Conservation (phyloP, 92 coral and sea anemone genomes). For the Isaurus tuberculatus region DNA sequence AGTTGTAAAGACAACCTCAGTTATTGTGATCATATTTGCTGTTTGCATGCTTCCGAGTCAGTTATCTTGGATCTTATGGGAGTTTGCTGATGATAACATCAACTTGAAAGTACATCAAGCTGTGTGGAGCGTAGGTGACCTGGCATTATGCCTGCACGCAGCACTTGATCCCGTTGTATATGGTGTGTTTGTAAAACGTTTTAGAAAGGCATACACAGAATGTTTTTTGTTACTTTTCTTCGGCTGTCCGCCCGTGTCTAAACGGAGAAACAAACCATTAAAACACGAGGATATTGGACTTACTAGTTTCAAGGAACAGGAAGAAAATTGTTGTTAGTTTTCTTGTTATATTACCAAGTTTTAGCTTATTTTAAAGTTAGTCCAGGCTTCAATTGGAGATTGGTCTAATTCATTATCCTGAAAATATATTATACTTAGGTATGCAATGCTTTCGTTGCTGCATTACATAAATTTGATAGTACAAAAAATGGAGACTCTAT, state of each 20-base stretch:
- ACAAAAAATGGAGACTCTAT: too few relatives aligned
- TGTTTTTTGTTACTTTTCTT: constrained; percentile 1
- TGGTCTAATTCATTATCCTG: too few relatives aligned
- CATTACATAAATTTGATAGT: too few relatives aligned
- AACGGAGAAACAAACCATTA: background rate
- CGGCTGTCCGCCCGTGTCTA: background rate
- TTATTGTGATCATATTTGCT: constrained; percentile 28
- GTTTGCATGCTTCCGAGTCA: constrained; percentile 38
- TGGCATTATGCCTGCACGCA: constrained; percentile 34
- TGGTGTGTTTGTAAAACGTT: constrained; percentile 42
- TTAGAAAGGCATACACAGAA: constrained; percentile 22
- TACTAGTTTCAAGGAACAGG: background rate
- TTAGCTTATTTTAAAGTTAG: too few relatives aligned
- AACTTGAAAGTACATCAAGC: constrained; percentile 3
- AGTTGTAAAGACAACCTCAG: constrained; percentile 30
- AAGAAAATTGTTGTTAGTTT: background rate
- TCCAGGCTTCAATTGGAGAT: too few relatives aligned
- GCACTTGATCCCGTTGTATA: constrained; percentile 26
- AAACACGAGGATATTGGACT: background rate
- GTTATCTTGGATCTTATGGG: constrained; percentile 33
- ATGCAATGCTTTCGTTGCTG: too few relatives aligned
- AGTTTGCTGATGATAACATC: constrained; percentile 12
- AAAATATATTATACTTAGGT: too few relatives aligned
- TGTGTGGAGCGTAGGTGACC: constrained; percentile 29
- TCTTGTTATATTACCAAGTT: too few relatives aligned